Conservation (phyloP, 2,888 invertebrate genomes). For the Thysanoteuthis rhombus region DNA sequence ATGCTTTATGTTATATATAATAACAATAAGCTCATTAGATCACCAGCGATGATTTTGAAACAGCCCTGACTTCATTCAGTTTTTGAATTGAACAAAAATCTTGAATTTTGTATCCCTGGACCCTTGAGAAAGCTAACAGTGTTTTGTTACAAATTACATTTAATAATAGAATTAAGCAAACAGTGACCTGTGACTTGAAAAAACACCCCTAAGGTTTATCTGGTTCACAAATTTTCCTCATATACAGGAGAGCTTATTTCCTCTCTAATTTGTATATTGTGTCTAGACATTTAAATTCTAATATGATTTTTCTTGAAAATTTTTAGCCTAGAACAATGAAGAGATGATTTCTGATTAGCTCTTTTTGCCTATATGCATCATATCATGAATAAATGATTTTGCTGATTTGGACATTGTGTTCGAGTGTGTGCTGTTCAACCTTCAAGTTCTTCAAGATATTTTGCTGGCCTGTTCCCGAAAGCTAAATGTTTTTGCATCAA, state of each 20-base stretch:
- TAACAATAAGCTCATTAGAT: not conserved
- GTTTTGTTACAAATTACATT: not conserved
- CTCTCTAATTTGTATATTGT: not conserved
- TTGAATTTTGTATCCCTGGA: not conserved
- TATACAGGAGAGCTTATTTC: not conserved
- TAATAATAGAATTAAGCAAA: not conserved
- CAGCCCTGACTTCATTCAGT: not conserved
- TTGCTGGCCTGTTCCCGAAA: not conserved
- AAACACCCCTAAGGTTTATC: not conserved
- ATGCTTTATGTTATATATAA: not conserved
- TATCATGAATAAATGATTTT: not conserved
- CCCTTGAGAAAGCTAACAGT: not conserved
- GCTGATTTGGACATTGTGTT: not conserved
- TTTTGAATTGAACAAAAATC: not conserved
- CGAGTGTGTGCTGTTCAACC: not conserved
- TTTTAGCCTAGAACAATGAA: not conserved
- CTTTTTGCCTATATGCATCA: not conserved
- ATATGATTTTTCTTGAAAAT: not conserved
- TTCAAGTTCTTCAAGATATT: not conserved
- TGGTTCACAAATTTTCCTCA: not conserved
- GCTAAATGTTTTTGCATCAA: not conserved
- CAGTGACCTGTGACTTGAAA: not conserved
- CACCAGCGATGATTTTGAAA: not conserved
- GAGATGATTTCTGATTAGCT: constrained; percentile 12
- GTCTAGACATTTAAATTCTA: not conserved